Percentiles rank a stretch among this genome's conserved stretches.
These are phyloP conservation scores for Phocoena sinus DNA, from an alignment of 2,113 vertebrate species.

Conservation along the genomic window DNA sequence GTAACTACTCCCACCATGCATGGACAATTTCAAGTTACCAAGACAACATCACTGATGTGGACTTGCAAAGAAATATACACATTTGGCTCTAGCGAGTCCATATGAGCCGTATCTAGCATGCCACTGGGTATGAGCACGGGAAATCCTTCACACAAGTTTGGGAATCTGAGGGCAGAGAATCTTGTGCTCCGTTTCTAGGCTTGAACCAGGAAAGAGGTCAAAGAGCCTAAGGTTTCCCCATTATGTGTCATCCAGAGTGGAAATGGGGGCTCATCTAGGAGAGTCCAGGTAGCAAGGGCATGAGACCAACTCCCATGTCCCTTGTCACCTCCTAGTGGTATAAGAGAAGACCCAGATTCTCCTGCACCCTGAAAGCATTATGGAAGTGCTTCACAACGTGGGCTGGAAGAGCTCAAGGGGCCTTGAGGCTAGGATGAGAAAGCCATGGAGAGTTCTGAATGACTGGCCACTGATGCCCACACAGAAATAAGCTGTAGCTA, in stretches of 20 bases:
- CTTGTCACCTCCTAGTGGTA: not conserved
- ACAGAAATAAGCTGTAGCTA: not conserved
- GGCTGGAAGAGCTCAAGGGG: not conserved
- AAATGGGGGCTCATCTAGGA: not conserved
- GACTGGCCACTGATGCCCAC: not conserved
- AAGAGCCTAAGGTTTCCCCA: not conserved
- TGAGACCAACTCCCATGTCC: not conserved
- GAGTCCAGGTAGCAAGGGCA: not conserved
- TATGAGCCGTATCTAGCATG: not conserved
- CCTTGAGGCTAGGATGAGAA: constrained; percentile 4
- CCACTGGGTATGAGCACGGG: not conserved
- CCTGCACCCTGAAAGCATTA: not conserved
- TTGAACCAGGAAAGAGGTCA: not conserved
- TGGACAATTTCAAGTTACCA: constrained; percentile 18
- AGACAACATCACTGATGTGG: not conserved
- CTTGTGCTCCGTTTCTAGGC: not conserved
- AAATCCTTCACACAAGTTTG: not conserved
- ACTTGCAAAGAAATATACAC: not conserved
- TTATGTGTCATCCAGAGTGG: not conserved
- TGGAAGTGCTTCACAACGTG: not conserved
- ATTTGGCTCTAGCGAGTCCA: not conserved
- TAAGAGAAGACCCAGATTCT: not conserved
- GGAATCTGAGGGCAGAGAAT: not conserved
- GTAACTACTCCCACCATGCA: not conserved
- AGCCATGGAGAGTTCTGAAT: not conserved